Base-by-base conservation (phyloP, 2,797 vertebrate genomes). In the Spinus pinus region DNA sequence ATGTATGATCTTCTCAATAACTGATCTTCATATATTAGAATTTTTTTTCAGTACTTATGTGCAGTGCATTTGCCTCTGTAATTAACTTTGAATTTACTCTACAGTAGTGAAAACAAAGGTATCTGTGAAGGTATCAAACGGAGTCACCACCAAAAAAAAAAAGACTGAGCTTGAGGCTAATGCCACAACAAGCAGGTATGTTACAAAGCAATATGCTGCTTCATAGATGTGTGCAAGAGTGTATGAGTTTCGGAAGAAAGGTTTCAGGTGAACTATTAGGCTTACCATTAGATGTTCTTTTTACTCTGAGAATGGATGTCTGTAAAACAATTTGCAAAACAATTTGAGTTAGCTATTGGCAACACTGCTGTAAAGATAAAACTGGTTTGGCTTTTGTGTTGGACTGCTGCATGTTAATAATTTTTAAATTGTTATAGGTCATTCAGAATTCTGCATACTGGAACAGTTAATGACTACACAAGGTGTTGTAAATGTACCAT, bases 51-150 rank as follows among this genome's bases (percentile, higher is more conserved):
- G 27, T 72, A 78, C 25, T 70, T 75, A 57, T 0, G 37, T 85
- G 42, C 28, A 49, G 30, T 54, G 41, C 30, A 22, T 87, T 79
- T 95, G 31, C n/a, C 9, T 20, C 20, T 79, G 14, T 87, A 93
- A 92, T 81, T 88, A 84, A 93, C 42, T 94, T 85, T 83, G 57
- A 87, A 81, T 96, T 97, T 92, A 94, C 88, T 92, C 97, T 96
- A 93, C 82, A 97, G 81, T 82, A 81, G 72, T 96, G 94, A 98
- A 98, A 98, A 96, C 94, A 82, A 97, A 93, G 86, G 79, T 96
- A 82, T 62, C 95, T 93, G 91, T 96, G 92, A 98, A 97, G 95
- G 86, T 95, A 82, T 46, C 94, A 84, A 98, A 94, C 94, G 98
- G 98, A 95, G 87, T 95, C 58, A 74, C 87, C 57, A 94, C 62